phyloP scores from a whole-genome alignment of 2,888 invertebrate genomes.

The Drosophila peninsularis region DNA sequence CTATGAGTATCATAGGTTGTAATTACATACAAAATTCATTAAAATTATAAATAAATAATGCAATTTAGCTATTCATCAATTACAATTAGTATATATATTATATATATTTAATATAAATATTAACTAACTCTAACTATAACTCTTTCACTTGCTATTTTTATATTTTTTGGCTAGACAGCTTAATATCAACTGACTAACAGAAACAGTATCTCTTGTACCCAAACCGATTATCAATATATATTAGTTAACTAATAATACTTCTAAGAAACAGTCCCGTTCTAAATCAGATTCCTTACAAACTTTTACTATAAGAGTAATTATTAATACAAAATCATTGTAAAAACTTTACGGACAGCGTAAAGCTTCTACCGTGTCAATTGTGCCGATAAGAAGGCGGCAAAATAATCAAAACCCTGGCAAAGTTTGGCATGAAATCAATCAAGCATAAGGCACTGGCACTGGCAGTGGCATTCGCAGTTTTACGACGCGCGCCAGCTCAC shows the following conservation, averaged over 20 bases:
- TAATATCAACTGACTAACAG: neutral
- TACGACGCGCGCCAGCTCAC: constrained; percentile 56
- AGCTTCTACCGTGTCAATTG: constrained; percentile 6
- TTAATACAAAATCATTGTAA: neutral
- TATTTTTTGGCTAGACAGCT: neutral
- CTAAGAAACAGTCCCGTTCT: neutral
- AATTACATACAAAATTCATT: neutral
- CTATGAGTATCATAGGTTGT: too few species aligned
- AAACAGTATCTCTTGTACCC: neutral
- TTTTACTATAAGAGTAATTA: neutral
- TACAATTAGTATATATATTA: too few species aligned
- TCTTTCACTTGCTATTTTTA: too few species aligned
- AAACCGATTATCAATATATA: neutral
- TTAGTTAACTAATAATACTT: neutral
- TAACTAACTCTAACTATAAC: too few species aligned
- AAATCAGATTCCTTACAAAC: neutral
- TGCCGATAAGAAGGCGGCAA: neutral
- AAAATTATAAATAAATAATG: neutral
- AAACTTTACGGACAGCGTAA: neutral
- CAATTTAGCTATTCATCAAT: neutral
- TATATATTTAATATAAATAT: too few species aligned
- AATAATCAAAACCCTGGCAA: constrained; percentile 14
- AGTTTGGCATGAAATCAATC: constrained; percentile 71
- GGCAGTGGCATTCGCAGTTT: constrained; percentile 60
- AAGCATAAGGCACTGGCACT: constrained; percentile 61